These are phyloP conservation scores for Alloscopus bannaensis DNA, from an alignment of 2,888 invertebrate species.

Conservation along the genomic window DNA sequence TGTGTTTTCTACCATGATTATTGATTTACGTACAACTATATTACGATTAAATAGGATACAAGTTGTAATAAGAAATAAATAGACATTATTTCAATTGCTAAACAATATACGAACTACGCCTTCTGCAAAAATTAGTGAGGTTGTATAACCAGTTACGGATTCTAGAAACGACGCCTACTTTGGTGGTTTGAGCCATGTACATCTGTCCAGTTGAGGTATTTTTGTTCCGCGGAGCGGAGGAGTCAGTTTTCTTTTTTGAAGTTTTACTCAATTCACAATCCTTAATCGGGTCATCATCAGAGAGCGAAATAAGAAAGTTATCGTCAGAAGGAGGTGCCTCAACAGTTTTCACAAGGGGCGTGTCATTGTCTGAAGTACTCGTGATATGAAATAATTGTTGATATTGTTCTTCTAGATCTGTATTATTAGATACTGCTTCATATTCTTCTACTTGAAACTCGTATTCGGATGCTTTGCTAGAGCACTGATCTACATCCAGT, in stretches of 20 bases:
- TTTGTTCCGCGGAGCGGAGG: not conserved
- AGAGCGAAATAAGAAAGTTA: no score
- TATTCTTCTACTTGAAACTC: not conserved
- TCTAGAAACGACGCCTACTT: not conserved
- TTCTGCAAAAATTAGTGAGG: not conserved
- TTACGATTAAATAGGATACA: not conserved
- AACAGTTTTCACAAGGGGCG: no score
- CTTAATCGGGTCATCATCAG: not conserved
- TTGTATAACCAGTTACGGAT: conserved; percentile 2
- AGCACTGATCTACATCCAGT: not conserved
- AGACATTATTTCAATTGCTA: not conserved
- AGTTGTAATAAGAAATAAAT: not conserved
- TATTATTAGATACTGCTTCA: not conserved
- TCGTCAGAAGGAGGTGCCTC: no score
- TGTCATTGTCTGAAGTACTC: not conserved
- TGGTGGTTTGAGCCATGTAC: not conserved
- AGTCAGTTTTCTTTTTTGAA: not conserved
- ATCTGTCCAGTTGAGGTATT: not conserved
- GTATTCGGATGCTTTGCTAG: not conserved
- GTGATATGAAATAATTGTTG: not conserved
- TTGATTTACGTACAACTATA: conserved; percentile 1
- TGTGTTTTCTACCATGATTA: not conserved
- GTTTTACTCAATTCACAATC: not conserved
- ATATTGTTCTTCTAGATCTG: not conserved
- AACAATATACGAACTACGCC: not conserved